Evolutionary conservation across 2,113 vertebrate genomes (phyloP).

Genomic region (Promerops cafer): DNA sequence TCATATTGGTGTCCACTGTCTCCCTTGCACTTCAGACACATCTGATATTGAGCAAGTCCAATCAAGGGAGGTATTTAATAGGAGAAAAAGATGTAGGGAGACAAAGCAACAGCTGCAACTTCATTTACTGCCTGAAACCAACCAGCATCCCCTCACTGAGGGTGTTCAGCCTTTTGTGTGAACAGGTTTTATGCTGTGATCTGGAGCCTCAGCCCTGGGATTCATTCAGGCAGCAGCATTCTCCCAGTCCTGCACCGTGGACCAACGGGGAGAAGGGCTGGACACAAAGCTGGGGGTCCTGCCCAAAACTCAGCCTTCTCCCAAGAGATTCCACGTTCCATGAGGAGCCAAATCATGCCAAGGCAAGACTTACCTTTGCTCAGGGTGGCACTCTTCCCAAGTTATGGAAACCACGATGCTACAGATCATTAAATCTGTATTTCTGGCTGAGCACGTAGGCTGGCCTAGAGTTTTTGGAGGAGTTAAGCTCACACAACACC

Average conservation of each 20-base stretch:
- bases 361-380: neutral
- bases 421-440: neutral
- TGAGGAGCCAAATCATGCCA: accelerated
- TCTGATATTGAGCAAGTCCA: neutral
- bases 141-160: neutral
- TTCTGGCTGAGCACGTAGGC: neutral
- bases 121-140: neutral
- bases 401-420: accelerated
- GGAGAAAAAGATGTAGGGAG: neutral
- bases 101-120: neutral
- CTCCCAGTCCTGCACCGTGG: accelerated
- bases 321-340: neutral
- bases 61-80: neutral
- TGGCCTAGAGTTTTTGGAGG: neutral
- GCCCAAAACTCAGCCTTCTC: neutral
- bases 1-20: accelerated
- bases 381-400: neutral
- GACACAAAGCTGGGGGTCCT: neutral
- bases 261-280: accelerated
- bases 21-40: neutral
- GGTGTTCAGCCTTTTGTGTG: neutral
- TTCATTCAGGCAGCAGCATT: accelerated
- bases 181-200: no score
- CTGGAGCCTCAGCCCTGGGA: neutral
- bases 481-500: neutral